Evolutionary conservation across 2,113 vertebrate species (phyloP).

Genomic region (Sceloporus undulatus): DNA sequence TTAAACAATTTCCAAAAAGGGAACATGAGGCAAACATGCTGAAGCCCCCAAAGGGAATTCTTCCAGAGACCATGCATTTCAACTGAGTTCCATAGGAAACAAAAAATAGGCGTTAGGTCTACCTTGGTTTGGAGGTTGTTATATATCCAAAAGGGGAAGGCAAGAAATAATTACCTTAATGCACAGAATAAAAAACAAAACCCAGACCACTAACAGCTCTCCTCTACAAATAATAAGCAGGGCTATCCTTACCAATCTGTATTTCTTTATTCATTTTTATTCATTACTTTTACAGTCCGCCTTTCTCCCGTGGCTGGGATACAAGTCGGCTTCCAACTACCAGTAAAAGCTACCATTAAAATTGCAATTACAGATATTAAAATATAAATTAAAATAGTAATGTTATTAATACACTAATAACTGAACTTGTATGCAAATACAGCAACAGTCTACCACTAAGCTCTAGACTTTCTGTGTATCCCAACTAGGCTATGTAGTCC

Average conservation of each 20-base stretch:
- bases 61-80: background rate
- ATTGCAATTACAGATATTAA: too few relatives aligned
- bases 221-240: background rate
- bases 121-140: constrained; percentile 9
- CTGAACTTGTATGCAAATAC: background rate
- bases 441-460: background rate
- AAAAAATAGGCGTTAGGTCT: background rate
- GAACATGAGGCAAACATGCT: constrained; percentile 15
- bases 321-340: too few relatives aligned
- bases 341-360: too few relatives aligned
- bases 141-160: accelerated
- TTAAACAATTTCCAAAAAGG: constrained; percentile 35
- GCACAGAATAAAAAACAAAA: constrained; percentile 28
- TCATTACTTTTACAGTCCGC: too few relatives aligned
- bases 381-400: too few relatives aligned
- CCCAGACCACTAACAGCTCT: background rate
- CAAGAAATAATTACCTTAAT: background rate
- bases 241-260: background rate
- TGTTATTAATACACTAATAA: background rate
- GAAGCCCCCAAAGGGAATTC: background rate
- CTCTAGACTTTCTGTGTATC: background rate
- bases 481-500: background rate
- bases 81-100: background rate
- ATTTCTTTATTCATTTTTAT: background rate
- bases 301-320: too few relatives aligned